Base-by-base conservation (phyloP, 2,888 invertebrate genomes). In the Syrista parreyssii region DNA sequence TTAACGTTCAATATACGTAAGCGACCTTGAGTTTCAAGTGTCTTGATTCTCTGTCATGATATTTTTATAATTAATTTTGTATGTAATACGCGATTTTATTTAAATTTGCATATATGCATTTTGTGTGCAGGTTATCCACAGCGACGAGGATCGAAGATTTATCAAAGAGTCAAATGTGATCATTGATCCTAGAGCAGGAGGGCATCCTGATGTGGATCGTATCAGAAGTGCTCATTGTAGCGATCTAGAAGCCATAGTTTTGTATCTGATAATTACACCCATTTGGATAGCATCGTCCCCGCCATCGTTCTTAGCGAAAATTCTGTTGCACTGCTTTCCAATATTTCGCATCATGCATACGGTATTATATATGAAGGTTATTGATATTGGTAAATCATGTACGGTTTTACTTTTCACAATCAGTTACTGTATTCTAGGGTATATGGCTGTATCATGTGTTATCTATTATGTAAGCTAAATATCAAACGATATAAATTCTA, bases 81-180 rank as follows among this genome's bases (percentile, higher is more conserved):
- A 23, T 55, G 23, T 55, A 55, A 1, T 34, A 4, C 2, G 6
- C n/a, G 1, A 68, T 32, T 75, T 30, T 15, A 35, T 12, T 68
- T 55, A 12, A 30, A 68, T 35, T 55, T 40, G 15, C 12, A 68
- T 55, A 68, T 33, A 33, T 12, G 55, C 11, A 75, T 75, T 23
- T 77, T 75, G 72, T 40, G 71, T 76, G 11, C 79, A 90, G 90
- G 85, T 87, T 31, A 88, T 89, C 68, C 90, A 90, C 76, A 89
- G 89, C 76, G 86, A 88, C 35, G 89, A 88, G 79, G 90, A 90
- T 68, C 83, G 81, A 82, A 85, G 84, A 79, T 90, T 89, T 87
- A 80, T 89, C 75, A 80, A 86, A 77, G 84, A 84, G 36, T 69
- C 84, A 4, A 77, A 86, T 12, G 80, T 87, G 36, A 86, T 81